Evolutionary conservation across 2,888 invertebrate species (phyloP), one percentile per base, ranked within the genome.

Genomic region (Bursaphelenchus okinawaensis): DNA sequence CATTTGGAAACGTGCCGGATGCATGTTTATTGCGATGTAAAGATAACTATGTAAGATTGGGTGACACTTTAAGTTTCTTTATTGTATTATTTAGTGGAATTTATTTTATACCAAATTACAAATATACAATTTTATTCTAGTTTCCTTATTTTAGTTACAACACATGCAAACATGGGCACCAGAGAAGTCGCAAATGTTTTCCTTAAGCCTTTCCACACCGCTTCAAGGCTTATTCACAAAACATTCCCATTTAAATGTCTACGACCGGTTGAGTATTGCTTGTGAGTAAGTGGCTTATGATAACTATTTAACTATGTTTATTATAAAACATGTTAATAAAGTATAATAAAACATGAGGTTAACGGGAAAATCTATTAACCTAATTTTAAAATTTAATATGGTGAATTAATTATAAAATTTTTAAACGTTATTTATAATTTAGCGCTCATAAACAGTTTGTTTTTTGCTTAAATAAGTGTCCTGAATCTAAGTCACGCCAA

Each of bases 1-100:
- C n/a, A n/a, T n/a, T n/a, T n/a, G n/a, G 16, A 19, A 23, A 52
- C 20, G 54, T 50, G 19, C 75, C 74, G 26, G 72, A 72, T 59
- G 72, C 76, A 0, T 75, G 74, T 52, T 73, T 77, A 40, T 67
- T 77, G 52, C 70, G 73, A 61, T 77, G 77, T 67, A 77, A 77
- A 62, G 77, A 77, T 67, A 77, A 76, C 65, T 77, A 76, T 59
- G 77, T 77, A 56, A 71, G 73, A 69, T n/a, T n/a, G n/a, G n/a
- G n/a, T n/a, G n/a, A n/a, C n/a, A n/a, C n/a, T n/a, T n/a, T n/a
- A n/a, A n/a, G n/a, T n/a, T n/a, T n/a, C n/a, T n/a, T n/a, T n/a
- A n/a, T n/a, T n/a, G n/a, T n/a, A n/a, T n/a, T n/a, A n/a, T n/a
- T n/a, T n/a, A n/a, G n/a, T n/a, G n/a, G n/a, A n/a, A n/a, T n/a